phyloP scores from a whole-genome alignment of 2,888 invertebrate species.

The Megaustenia siamemsis region DNA sequence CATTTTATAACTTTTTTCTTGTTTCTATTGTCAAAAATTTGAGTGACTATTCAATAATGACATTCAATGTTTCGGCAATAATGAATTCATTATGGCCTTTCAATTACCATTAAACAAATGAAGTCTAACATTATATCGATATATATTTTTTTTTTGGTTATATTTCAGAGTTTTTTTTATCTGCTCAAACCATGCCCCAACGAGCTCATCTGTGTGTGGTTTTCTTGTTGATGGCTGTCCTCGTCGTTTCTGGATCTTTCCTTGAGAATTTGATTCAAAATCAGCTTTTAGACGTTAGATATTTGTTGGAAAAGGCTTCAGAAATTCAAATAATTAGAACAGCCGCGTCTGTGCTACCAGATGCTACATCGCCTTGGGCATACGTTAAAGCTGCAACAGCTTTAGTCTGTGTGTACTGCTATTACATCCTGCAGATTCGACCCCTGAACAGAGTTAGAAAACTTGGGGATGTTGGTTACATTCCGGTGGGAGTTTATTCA shows the following conservation, averaged over 20 bases:
- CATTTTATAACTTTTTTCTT: too few species aligned
- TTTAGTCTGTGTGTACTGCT: conserved; percentile 57
- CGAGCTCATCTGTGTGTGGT: too few species aligned
- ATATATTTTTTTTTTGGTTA: too few species aligned
- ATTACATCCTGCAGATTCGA: conserved; percentile 65
- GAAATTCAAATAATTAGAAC: conserved; percentile 56
- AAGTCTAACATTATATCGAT: too few species aligned
- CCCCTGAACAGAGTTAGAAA: conserved; percentile 73
- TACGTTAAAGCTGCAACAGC: conserved; percentile 61
- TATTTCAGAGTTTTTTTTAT: conserved; percentile 10
- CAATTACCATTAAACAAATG: too few species aligned
- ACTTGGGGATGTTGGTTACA: conserved; percentile 76
- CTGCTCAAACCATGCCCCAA: too few species aligned
- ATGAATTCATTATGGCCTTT: too few species aligned
- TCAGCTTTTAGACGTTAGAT: conserved; percentile 68
- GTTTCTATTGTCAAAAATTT: too few species aligned
- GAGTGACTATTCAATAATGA: too few species aligned
- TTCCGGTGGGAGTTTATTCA: conserved; percentile 68
- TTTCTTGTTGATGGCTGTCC: conserved; percentile 57
- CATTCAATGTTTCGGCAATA: too few species aligned
- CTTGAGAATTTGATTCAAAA: conserved; percentile 64
- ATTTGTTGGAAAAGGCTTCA: conserved; percentile 65
- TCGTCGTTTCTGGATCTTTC: conserved; percentile 61
- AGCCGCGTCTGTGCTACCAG: conserved; percentile 51
- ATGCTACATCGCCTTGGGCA: conserved; percentile 61